Conservation (phyloP, 1,140 invertebrate species). For the Doryteuthis pealeii region DNA sequence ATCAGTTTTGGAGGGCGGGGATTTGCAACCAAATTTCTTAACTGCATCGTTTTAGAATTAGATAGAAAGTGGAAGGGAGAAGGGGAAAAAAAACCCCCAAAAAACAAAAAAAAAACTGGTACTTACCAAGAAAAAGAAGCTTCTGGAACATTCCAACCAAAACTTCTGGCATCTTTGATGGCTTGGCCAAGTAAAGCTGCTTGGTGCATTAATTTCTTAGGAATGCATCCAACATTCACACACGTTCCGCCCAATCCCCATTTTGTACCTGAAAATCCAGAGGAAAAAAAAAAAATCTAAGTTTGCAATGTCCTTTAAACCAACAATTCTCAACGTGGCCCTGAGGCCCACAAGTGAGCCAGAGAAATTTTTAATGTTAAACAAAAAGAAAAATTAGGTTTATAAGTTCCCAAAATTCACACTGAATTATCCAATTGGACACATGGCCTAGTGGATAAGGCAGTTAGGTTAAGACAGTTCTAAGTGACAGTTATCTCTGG, state of each 20-base stretch:
- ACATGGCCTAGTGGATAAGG: too few relatives aligned
- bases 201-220: constrained; percentile 95
- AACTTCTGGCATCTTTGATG: constrained; percentile 76
- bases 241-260: constrained; percentile 88
- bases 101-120: not conserved
- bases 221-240: constrained; percentile 96
- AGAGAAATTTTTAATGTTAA: not conserved
- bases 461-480: too few relatives aligned
- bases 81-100: too few relatives aligned
- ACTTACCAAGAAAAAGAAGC: not conserved
- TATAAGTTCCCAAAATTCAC: too few relatives aligned
- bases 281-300: constrained; percentile 12
- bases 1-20: too few relatives aligned
- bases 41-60: too few relatives aligned
- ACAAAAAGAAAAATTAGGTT: too few relatives aligned
- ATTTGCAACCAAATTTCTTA: too few relatives aligned
- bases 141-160: constrained; percentile 77
- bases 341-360: not conserved
- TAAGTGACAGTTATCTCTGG: too few relatives aligned
- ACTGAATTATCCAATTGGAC: too few relatives aligned
- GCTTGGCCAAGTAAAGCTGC: constrained; percentile 80
- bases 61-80: too few relatives aligned
- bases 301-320: not conserved
- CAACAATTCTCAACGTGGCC: not conserved
- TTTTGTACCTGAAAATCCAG: constrained; percentile 23